Conservation (phyloP, 2,888 invertebrate genomes). For the Drosophila pseudotalamancana region DNA sequence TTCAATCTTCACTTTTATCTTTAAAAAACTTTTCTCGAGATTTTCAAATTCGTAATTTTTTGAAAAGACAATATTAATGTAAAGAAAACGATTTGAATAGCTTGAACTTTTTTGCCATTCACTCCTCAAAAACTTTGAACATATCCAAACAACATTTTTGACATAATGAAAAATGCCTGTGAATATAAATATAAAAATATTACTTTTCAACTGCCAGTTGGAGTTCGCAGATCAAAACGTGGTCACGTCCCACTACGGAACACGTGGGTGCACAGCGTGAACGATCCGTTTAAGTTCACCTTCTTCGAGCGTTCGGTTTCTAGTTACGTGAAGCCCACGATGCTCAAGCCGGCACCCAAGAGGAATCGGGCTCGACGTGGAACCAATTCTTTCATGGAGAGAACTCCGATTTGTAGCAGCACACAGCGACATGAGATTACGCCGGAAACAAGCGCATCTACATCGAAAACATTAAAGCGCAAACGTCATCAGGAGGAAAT, state of each 20-base stretch:
- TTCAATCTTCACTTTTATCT: too few species aligned
- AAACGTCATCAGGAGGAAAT: neutral
- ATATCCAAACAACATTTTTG: neutral
- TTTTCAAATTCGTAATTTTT: too few species aligned
- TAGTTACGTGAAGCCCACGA: fast-evolving
- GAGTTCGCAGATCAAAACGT: conserved; percentile 68
- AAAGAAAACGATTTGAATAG: too few species aligned
- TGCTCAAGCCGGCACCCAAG: neutral
- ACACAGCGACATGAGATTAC: neutral
- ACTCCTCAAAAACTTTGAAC: too few species aligned
- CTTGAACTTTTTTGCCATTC: too few species aligned
- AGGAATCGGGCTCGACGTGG: too few species aligned
- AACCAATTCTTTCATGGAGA: neutral
- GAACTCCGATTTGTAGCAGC: conserved; percentile 2
- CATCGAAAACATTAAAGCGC: neutral
- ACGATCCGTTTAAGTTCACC: conserved; percentile 28
- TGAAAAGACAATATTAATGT: too few species aligned
- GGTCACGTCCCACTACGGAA: conserved; percentile 55
- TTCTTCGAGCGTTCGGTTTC: conserved; percentile 10
- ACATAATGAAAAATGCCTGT: neutral
- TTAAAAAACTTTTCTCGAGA: too few species aligned
- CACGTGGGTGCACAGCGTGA: conserved; percentile 26
- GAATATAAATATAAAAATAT: neutral
- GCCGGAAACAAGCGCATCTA: too few species aligned
- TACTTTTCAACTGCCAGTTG: conserved; percentile 2